Conservation (phyloP, 1,140 invertebrate species). For the Zaprionus gabonicus region DNA sequence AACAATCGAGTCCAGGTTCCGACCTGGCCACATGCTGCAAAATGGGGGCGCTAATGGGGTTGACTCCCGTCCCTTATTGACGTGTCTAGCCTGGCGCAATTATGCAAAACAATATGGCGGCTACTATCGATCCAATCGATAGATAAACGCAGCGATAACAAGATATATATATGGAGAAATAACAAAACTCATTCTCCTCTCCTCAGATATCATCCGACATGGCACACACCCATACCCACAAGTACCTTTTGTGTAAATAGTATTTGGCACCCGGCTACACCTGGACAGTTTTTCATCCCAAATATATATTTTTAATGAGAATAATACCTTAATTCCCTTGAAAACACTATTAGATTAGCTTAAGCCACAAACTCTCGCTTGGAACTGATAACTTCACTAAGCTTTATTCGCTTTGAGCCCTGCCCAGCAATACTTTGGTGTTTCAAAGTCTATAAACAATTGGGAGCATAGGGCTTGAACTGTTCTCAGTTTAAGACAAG, state of each 20-base stretch:
- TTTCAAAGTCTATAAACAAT: not conserved
- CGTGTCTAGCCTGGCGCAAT: conserved; percentile 50
- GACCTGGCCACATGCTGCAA: conserved; percentile 49
- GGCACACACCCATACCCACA: conserved; percentile 1
- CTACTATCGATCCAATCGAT: conserved; percentile 65
- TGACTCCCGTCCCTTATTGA: conserved; percentile 35
- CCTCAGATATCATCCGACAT: conserved; percentile 22
- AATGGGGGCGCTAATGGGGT: conserved; percentile 62
- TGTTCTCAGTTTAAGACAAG: not conserved
- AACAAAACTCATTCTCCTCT: conserved; percentile 18
- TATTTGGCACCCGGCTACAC: conserved; percentile 5
- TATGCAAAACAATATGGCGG: conserved; percentile 80
- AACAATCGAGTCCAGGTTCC: conserved; percentile 48
- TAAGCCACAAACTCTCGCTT: not conserved
- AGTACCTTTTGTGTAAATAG: conserved; percentile 2
- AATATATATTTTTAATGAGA: not conserved
- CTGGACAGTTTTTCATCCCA: conserved; percentile 18
- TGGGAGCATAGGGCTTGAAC: not conserved
- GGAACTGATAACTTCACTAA: not conserved
- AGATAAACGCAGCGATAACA: conserved; percentile 21
- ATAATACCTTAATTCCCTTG: not conserved
- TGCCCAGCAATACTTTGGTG: not conserved
- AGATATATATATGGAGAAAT: conserved; percentile 29
- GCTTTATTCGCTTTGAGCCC: not conserved
- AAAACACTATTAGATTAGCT: not conserved